Base-by-base conservation (phyloP, 2,888 invertebrate genomes). In the Catocala nupta region DNA sequence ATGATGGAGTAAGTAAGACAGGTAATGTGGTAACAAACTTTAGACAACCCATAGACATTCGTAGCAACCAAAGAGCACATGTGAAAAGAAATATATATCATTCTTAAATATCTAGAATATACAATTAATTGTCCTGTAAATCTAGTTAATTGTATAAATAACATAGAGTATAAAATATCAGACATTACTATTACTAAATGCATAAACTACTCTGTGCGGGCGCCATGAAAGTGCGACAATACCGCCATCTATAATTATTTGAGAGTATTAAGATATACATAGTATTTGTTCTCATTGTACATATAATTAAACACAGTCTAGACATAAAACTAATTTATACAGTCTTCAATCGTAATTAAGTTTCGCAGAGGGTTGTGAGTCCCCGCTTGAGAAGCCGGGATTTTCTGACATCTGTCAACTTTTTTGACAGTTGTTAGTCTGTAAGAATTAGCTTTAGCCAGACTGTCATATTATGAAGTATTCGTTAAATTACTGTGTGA, bases 21-120 rank as follows among this genome's bases (percentile, higher is more conserved):
- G 56, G 52, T 73, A 59, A 47, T 36, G 48, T 78, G 78, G 80
- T 78, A 80, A 80, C 80, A 54, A 63, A 52, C 13, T 7, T 39
- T 5, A 39, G 59, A 66, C 36, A 44, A 47, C 59, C 49, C 36
- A 51, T 51, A n/a, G 25, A 63, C 57, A 57, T 61, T 54, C 60
- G 57, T 57, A 57, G 60, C 25, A 43, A 12, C 6, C 9, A 50
- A 42, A 36, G 33, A 55, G 12, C 25, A 25, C 25, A 48, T 6
- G 13, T 33, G 39, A 16, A 60, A 43, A 47, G 25, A 43, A 45
- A 9, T 5, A 47, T 47, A 25, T 25, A 25, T 4, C 36, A 52
- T 53, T 53, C 47, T 53, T 59, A 53, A 52, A 59, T 12, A 53
- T 25, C 16, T 13, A 34, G n/a, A 25, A 12, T 43, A 44, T 39